Conservation (phyloP, 2,113 vertebrate species). For the Platichthys flesus region DNA sequence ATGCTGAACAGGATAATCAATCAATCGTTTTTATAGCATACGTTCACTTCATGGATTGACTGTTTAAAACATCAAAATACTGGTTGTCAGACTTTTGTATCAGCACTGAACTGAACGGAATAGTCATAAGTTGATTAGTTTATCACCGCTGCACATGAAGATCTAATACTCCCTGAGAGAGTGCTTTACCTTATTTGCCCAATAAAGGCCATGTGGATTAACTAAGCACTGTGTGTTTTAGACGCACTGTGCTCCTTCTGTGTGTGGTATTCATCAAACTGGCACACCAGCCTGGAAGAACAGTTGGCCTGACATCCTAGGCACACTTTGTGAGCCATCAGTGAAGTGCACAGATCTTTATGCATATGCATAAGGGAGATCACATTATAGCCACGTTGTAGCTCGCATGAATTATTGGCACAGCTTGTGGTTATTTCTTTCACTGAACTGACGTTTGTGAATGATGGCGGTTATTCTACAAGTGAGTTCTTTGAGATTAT, state of each 20-base stretch:
- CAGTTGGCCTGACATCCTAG: constrained; percentile 36
- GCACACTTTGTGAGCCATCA: background rate
- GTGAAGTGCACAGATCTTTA: constrained; percentile 4
- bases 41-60: background rate
- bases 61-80: background rate
- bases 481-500: background rate
- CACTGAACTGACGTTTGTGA: background rate
- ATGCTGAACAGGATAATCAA: background rate
- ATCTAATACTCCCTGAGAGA: background rate
- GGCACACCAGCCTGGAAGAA: constrained; percentile 15
- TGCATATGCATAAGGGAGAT: constrained; percentile 15
- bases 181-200: background rate
- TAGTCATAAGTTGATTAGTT: background rate
- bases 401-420: background rate
- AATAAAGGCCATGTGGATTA: background rate
- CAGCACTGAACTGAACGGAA: background rate
- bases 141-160: background rate
- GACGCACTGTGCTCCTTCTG: background rate
- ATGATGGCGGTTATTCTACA: background rate
- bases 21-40: background rate
- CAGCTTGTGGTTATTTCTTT: background rate
- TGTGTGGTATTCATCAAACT: constrained; percentile 13
- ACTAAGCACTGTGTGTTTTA: background rate
- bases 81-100: background rate
- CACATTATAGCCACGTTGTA: background rate